Evolutionary conservation across 2,113 vertebrate species (phyloP).

Genomic region (Chitala chitala): DNA sequence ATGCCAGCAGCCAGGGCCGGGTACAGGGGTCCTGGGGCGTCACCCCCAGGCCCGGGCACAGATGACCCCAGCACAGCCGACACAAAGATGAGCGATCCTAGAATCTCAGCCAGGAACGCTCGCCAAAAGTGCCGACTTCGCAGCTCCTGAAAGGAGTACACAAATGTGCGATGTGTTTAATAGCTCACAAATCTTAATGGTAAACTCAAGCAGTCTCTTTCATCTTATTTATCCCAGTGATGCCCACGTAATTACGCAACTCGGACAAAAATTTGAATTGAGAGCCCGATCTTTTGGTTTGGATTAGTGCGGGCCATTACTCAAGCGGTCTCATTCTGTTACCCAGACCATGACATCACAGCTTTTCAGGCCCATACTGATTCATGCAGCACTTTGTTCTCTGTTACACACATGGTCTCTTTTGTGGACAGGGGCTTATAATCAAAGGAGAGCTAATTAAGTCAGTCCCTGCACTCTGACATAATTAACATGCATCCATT

Average conservation of each 20-base stretch:
- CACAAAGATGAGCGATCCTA: slow-evolving; percentile 67
- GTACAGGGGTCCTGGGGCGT: slow-evolving; percentile 51
- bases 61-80: slow-evolving; percentile 67
- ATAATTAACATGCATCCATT: slow-evolving; percentile 15
- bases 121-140: slow-evolving; percentile 65
- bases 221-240: background rate
- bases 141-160: slow-evolving; percentile 52
- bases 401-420: background rate
- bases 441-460: slow-evolving; percentile 22
- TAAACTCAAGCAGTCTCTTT: slow-evolving; percentile 13
- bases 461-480: background rate
- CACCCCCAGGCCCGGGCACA: slow-evolving; percentile 45
- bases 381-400: slow-evolving; percentile 16
- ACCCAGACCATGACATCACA: slow-evolving; percentile 22
- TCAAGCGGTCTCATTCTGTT: background rate
- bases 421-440: background rate
- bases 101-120: slow-evolving; percentile 58
- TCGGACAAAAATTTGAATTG: background rate
- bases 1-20: slow-evolving; percentile 66
- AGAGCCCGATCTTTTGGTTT: background rate
- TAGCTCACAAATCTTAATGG: slow-evolving; percentile 2
- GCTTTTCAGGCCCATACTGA: background rate
- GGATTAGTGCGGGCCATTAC: background rate
- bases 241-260: background rate
- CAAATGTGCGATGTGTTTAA: no score